Percentiles rank a stretch among this genome's conserved stretches.
phyloP scores from a whole-genome alignment of 2,113 vertebrate species.

The Brachypteracias leptosomus region DNA sequence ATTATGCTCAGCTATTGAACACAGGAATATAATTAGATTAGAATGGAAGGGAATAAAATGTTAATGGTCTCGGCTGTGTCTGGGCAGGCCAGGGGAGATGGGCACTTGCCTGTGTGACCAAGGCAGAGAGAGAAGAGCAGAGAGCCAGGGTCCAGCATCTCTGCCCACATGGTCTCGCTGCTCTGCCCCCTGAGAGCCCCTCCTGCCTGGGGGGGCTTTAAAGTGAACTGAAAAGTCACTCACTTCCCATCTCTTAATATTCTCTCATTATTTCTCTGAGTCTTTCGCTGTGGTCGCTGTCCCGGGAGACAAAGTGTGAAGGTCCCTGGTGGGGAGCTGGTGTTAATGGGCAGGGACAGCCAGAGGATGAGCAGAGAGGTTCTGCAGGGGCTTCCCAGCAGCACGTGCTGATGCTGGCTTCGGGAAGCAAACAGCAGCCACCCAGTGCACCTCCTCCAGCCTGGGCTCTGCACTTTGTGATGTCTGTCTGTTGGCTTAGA shows the following conservation, averaged over 20 bases:
- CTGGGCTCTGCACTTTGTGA: not conserved
- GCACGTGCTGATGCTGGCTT: accelerated
- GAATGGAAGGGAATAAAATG: not conserved
- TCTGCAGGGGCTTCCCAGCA: not conserved
- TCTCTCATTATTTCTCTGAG: not conserved
- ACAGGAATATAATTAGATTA: slow-evolving; percentile 51
- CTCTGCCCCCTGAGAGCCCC: not conserved
- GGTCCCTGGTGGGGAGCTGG: not conserved
- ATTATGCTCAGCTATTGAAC: slow-evolving; percentile 25
- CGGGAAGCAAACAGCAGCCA: not conserved
- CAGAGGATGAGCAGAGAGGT: too few relatives aligned
- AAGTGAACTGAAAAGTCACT: not conserved
- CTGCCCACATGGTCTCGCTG: not conserved
- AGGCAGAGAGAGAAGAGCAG: too few relatives aligned
- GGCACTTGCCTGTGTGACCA: not conserved
- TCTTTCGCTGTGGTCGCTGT: not conserved
- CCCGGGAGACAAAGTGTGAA: accelerated
- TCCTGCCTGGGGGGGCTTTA: not conserved
- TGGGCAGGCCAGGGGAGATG: not conserved
- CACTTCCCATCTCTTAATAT: not conserved
- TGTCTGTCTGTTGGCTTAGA: not conserved
- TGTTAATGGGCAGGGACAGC: not conserved
- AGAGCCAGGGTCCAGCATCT: not conserved
- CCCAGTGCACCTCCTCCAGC: not conserved
- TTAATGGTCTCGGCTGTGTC: not conserved